phyloP scores from a whole-genome alignment of 2,797 vertebrate genomes.

The Lerista edwardsae region DNA sequence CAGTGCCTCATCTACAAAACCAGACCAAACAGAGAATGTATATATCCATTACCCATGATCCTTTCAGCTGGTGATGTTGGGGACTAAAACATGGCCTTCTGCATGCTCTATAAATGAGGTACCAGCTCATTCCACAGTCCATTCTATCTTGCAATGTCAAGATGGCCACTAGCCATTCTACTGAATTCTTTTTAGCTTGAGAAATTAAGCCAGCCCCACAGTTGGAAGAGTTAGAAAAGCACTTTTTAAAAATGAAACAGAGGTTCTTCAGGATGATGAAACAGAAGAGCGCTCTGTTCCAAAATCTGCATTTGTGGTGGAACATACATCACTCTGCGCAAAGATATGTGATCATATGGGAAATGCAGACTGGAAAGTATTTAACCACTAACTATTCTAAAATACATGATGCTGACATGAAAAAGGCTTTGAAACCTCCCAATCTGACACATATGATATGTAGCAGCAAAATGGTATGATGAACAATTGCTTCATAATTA shows the following conservation, averaged over 20 bases:
- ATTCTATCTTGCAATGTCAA: background rate
- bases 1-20: background rate
- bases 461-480: background rate
- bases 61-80: background rate
- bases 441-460: slow-evolving; percentile 1
- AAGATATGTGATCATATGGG: background rate
- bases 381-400: background rate
- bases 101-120: background rate
- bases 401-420: no score
- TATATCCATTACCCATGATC: no score
- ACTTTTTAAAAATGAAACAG: background rate
- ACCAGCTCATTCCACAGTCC: background rate
- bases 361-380: background rate
- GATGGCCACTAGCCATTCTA: background rate
- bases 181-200: background rate
- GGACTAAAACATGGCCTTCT: background rate
- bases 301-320: background rate
- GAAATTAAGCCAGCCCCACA: background rate
- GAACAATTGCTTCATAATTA: no score
- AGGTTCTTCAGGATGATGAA: background rate
- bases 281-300: background rate
- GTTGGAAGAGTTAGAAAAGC: background rate
- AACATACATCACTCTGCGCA: background rate
- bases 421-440: background rate
- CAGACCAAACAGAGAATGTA: no score